Conservation (phyloP, 2,797 vertebrate species). For the Sciurus vulgaris region DNA sequence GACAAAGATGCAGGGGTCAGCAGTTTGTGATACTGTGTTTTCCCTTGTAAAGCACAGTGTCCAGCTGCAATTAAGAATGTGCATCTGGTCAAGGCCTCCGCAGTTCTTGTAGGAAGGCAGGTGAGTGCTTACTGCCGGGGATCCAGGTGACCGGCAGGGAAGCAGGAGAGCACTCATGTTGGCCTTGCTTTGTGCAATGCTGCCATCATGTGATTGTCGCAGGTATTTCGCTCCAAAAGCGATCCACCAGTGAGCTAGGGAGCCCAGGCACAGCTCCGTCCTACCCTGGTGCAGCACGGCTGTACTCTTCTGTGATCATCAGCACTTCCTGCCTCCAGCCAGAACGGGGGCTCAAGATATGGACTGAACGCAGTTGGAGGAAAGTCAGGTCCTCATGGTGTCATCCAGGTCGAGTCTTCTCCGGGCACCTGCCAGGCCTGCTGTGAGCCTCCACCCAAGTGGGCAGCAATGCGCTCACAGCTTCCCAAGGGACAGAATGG, state of each 20-base stretch:
- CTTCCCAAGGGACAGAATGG: too few relatives aligned
- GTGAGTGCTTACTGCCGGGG: neutral
- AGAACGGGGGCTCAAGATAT: accelerated
- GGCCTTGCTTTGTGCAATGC: slow-evolving; percentile 56
- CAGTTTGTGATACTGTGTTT: accelerated
- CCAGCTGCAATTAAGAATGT: neutral
- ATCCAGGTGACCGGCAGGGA: too few relatives aligned
- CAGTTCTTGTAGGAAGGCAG: neutral
- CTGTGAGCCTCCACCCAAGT: neutral
- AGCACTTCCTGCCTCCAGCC: neutral
- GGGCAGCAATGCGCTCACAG: neutral
- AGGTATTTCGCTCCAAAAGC: neutral
- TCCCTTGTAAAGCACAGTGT: neutral
- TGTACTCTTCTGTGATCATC: too few relatives aligned
- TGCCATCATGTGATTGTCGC: slow-evolving; percentile 69
- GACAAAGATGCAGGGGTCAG: neutral
- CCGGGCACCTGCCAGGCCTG: neutral
- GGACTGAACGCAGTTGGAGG: neutral
- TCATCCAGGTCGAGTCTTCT: neutral
- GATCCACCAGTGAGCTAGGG: accelerated
- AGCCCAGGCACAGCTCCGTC: too few relatives aligned
- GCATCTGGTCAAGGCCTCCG: too few relatives aligned
- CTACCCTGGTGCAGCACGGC: too few relatives aligned
- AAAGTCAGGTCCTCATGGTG: neutral
- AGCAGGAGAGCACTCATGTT: accelerated